Evolutionary conservation across 2,888 invertebrate genomes (phyloP).

Genomic region (Pyralis farinalis): DNA sequence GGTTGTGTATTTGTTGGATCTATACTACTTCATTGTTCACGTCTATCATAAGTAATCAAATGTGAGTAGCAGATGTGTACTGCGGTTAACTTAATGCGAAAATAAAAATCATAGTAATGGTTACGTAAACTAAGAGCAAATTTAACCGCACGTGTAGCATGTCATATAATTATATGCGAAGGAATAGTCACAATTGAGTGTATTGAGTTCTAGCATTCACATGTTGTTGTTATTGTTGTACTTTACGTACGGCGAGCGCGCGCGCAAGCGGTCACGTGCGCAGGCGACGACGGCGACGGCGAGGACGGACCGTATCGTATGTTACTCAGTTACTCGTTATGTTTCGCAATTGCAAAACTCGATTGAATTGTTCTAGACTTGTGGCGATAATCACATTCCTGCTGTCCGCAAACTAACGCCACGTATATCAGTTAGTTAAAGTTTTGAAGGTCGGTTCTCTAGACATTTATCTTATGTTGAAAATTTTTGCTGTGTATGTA

Average conservation of each 20-base stretch:
- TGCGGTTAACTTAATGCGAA: neutral
- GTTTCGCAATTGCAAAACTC: conserved; percentile 9
- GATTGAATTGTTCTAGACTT: conserved; percentile 5
- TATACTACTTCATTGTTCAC: too few relatives aligned
- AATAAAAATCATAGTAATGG: neutral
- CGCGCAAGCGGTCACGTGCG: conserved; percentile 46
- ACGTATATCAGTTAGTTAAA: neutral
- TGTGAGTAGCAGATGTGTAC: too few relatives aligned
- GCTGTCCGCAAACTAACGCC: neutral
- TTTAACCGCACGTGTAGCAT: conserved; percentile 1
- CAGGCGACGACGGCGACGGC: conserved; percentile 39
- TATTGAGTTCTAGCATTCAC: conserved; percentile 6
- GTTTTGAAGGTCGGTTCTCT: neutral
- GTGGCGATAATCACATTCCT: neutral
- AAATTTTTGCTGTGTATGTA: too few relatives aligned
- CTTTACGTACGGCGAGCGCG: conserved; percentile 20
- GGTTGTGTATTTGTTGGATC: too few relatives aligned
- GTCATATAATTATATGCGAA: conserved; percentile 1
- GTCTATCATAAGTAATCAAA: neutral
- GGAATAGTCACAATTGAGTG: conserved; percentile 4
- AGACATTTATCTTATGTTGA: too few relatives aligned
- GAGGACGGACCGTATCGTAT: conserved; percentile 13
- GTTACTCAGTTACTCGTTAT: neutral
- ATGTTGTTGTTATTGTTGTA: conserved; percentile 41
- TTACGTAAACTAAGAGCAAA: neutral